phyloP scores from a whole-genome alignment of 2,888 invertebrate species.

The Plagiodera versicolora region DNA sequence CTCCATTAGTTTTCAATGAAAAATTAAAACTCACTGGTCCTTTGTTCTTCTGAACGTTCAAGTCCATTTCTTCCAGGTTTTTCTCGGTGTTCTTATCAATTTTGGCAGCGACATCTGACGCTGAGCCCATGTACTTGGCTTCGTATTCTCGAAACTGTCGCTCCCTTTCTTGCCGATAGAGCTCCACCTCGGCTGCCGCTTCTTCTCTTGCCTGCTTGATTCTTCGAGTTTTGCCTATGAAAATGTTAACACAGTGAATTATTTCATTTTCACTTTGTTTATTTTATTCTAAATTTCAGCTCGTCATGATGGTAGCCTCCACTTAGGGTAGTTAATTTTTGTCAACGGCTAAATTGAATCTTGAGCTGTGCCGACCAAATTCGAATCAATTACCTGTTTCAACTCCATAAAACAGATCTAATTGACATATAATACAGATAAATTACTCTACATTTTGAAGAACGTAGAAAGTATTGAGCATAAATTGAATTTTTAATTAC shows the following conservation, averaged over 20 bases:
- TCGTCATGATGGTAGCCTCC: too few relatives aligned
- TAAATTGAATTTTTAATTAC: not conserved
- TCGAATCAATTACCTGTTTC: too few relatives aligned
- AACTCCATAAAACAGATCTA: not conserved
- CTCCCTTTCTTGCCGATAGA: slow-evolving; percentile 50
- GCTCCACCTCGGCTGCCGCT: slow-evolving; percentile 52
- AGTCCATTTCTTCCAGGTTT: slow-evolving; percentile 43
- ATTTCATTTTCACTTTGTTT: too few relatives aligned
- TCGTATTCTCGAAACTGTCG: slow-evolving; percentile 52
- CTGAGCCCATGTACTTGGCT: slow-evolving; percentile 51
- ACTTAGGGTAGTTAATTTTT: too few relatives aligned
- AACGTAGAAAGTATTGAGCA: not conserved
- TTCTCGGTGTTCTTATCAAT: slow-evolving; percentile 51
- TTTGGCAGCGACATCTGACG: slow-evolving; percentile 50
- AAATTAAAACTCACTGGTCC: slow-evolving; percentile 41
- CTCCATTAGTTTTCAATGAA: not conserved
- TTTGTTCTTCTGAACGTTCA: slow-evolving; percentile 47
- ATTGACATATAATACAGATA: not conserved
- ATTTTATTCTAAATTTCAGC: too few relatives aligned
- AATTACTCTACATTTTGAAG: not conserved
- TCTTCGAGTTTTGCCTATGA: slow-evolving; percentile 49
- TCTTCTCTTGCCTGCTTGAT: slow-evolving; percentile 54
- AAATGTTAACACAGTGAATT: not conserved
- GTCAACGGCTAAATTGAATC: too few relatives aligned
- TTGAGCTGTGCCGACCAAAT: too few relatives aligned